These are phyloP conservation scores for Pristionchus fissidentatus DNA, from an alignment of 2,888 invertebrate species.

Conservation along the genomic window DNA sequence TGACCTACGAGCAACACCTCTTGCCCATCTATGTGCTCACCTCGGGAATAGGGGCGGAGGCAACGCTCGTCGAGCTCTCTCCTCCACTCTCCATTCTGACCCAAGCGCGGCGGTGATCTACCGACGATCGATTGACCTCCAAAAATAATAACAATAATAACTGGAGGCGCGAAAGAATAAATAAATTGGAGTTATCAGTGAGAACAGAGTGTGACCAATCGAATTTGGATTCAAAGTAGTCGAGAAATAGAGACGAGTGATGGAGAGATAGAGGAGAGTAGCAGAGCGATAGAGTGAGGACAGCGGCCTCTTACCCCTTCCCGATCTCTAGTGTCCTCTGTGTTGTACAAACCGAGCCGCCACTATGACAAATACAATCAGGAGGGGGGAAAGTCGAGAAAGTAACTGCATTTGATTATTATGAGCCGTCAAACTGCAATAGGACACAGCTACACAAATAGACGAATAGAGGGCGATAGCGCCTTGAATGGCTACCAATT, in stretches of 20 bases:
- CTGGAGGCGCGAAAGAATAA: not conserved
- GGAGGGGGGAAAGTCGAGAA: not conserved
- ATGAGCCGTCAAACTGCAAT: slow-evolving; percentile 7
- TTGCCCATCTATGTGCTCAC: no score
- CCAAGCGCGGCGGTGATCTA: not conserved
- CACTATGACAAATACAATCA: slow-evolving; percentile 42
- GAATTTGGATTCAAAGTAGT: not conserved
- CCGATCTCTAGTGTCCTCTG: slow-evolving; percentile 26
- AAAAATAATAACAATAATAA: not conserved
- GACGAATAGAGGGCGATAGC: not conserved
- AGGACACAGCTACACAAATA: slow-evolving; percentile 22
- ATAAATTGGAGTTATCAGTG: not conserved
- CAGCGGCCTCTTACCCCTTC: slow-evolving; percentile 1
- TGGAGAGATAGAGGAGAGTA: slow-evolving; percentile 9
- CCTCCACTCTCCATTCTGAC: slow-evolving; percentile 47
- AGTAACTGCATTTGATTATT: not conserved
- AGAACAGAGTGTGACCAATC: slow-evolving; percentile 15
- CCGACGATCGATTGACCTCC: slow-evolving; percentile 29
- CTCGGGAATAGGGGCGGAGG: slow-evolving; percentile 39
- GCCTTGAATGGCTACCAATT: not conserved
- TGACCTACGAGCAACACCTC: no score
- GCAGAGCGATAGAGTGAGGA: not conserved
- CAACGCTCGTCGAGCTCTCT: slow-evolving; percentile 43
- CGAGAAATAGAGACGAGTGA: slow-evolving; percentile 13
- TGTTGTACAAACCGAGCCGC: slow-evolving; percentile 37